Conservation (phyloP, 2,888 invertebrate genomes). For the Drosophila acutilabella region DNA sequence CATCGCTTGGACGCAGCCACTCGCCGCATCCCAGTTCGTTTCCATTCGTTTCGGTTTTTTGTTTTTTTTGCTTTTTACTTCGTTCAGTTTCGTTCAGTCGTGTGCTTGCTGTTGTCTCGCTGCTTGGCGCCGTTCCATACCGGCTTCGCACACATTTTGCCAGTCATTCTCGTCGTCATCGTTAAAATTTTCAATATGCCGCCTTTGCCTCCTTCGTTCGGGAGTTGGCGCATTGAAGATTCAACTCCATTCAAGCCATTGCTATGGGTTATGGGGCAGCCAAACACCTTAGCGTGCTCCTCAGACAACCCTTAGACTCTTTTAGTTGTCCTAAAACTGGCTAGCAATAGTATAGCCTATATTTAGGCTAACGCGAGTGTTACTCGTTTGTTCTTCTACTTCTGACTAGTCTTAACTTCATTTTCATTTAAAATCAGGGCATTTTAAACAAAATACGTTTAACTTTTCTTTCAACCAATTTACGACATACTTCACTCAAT, state of each 20-base stretch:
- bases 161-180: slow-evolving; percentile 64
- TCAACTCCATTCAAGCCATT: slow-evolving; percentile 29
- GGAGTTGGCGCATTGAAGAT: slow-evolving; percentile 57
- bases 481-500: no score
- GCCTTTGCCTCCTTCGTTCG: slow-evolving; percentile 28
- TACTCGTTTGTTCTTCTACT: background rate
- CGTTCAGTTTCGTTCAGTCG: slow-evolving; percentile 30
- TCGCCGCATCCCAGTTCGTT: slow-evolving; percentile 43
- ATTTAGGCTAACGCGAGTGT: slow-evolving; percentile 1
- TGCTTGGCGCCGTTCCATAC: slow-evolving; percentile 57
- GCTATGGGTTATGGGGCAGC: slow-evolving; percentile 7
- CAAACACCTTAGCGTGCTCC: no score
- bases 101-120: slow-evolving; percentile 31
- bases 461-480: no score
- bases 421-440: background rate
- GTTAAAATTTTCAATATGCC: slow-evolving; percentile 51
- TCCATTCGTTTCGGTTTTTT: slow-evolving; percentile 26
- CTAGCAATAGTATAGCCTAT: slow-evolving; percentile 37
- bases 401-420: background rate
- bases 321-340: background rate
- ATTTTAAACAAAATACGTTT: no score
- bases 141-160: slow-evolving; percentile 41
- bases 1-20: slow-evolving; percentile 29
- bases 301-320: background rate
- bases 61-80: background rate